These are phyloP conservation scores for Pollachius pollachius DNA, from an alignment of 2,113 vertebrate genomes.

Conservation along the genomic window DNA sequence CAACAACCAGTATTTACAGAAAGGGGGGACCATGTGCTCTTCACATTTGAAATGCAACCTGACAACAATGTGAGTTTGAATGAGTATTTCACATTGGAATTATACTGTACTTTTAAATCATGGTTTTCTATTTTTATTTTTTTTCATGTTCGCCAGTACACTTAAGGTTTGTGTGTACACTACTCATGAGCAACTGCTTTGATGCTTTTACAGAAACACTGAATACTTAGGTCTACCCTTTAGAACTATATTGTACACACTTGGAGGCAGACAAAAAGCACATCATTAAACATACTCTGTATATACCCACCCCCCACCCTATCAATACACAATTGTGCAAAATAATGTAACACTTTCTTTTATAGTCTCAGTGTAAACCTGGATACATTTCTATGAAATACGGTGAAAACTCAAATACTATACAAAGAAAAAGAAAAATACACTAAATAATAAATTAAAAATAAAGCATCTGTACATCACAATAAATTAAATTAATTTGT, in stretches of 20 bases:
- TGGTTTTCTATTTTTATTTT: constrained; percentile 29
- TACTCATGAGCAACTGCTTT: constrained; percentile 65
- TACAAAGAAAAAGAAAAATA: constrained; percentile 60
- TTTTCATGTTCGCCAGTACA: constrained; percentile 39
- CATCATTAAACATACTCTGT: constrained; percentile 50
- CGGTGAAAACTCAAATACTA: constrained; percentile 20
- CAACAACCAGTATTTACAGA: constrained; percentile 67
- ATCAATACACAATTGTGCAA: constrained; percentile 66
- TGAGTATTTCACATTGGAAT: constrained; percentile 47
- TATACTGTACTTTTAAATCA: constrained; percentile 28
- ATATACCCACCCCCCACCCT: constrained; percentile 14
- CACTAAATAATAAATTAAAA: constrained; percentile 52
- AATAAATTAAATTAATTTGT: constrained; percentile 48
- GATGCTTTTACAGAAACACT: constrained; percentile 68
- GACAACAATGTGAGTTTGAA: constrained; percentile 52
- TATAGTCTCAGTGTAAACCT: constrained; percentile 62
- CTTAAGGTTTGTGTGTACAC: constrained; percentile 53
- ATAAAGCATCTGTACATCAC: constrained; percentile 41
- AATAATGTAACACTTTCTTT: constrained; percentile 64
- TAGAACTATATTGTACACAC: constrained; percentile 64
- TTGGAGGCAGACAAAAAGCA: constrained; percentile 57
- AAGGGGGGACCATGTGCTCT: constrained; percentile 63
- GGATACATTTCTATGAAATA: constrained; percentile 46
- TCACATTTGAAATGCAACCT: constrained; percentile 53
- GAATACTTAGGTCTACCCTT: constrained; percentile 66